Evolutionary conservation across 1,140 invertebrate genomes (phyloP).

Genomic region (Solenopsis fugax): DNA sequence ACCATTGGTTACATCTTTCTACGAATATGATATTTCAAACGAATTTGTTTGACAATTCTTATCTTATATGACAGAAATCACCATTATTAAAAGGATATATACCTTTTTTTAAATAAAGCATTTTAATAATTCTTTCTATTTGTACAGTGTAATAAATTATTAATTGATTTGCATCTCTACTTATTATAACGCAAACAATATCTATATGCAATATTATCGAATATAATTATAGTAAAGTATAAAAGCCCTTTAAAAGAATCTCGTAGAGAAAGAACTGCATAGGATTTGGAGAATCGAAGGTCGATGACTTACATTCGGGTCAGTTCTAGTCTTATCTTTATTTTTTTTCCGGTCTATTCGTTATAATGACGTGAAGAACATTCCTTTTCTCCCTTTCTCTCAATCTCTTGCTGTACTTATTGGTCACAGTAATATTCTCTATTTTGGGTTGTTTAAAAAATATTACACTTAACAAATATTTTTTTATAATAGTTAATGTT

Average conservation of each 20-base stretch:
- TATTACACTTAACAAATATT: not conserved
- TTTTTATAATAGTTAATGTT: not conserved
- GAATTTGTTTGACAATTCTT: not conserved
- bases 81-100: not conserved
- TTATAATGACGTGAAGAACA: not conserved
- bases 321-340: conserved; percentile 28
- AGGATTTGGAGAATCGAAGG: not conserved
- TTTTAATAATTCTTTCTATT: not conserved
- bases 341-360: not conserved
- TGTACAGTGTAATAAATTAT: not conserved
- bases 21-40: not conserved
- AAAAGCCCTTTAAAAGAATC: not conserved
- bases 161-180: not conserved
- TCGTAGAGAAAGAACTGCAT: not conserved
- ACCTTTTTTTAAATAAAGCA: not conserved
- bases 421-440: not conserved
- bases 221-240: not conserved
- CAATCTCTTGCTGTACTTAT: not conserved
- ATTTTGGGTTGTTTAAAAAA: not conserved
- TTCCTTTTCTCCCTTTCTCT: conserved; percentile 38
- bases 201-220: not conserved
- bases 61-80: not conserved
- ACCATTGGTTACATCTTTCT: conserved; percentile 22
- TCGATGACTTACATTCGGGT: conserved; percentile 33
- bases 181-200: not conserved